These are phyloP conservation scores for Anniella stebbinsi DNA, from an alignment of 2,797 vertebrate species.

Conservation along the genomic window DNA sequence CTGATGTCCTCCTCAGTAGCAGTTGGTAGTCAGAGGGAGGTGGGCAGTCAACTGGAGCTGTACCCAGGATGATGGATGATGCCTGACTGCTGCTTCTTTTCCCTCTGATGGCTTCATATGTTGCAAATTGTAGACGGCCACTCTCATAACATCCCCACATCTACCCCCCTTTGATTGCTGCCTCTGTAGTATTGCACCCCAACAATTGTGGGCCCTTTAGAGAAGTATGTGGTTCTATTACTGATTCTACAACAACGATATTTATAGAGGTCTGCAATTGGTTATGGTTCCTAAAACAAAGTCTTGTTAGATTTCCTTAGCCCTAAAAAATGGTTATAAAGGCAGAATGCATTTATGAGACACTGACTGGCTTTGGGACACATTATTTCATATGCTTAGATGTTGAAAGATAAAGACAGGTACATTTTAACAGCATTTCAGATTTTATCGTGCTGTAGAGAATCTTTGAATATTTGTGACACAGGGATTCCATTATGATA, in stretches of 20 bases:
- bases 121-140: not conserved
- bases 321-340: not conserved
- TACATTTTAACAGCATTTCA: slow-evolving; percentile 12
- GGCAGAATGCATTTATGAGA: not conserved
- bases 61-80: too few relatives aligned
- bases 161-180: too few relatives aligned
- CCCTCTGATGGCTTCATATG: not conserved
- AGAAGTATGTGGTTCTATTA: not conserved
- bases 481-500: not conserved
- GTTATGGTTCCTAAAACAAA: not conserved
- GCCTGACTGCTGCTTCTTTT: not conserved
- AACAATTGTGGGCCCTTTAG: not conserved
- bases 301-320: not conserved
- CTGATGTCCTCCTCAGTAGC: too few relatives aligned
- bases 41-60: too few relatives aligned
- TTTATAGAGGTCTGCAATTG: not conserved
- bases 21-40: too few relatives aligned
- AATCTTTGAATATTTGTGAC: slow-evolving; percentile 20
- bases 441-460: not conserved
- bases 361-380: not conserved
- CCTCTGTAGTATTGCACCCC: not conserved
- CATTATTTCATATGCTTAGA: slow-evolving; percentile 21
- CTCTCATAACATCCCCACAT: not conserved
- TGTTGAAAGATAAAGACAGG: not conserved
- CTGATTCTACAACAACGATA: not conserved